These are phyloP conservation scores for Anabas testudineus DNA, from an alignment of 2,797 vertebrate genomes.

Conservation along the genomic window DNA sequence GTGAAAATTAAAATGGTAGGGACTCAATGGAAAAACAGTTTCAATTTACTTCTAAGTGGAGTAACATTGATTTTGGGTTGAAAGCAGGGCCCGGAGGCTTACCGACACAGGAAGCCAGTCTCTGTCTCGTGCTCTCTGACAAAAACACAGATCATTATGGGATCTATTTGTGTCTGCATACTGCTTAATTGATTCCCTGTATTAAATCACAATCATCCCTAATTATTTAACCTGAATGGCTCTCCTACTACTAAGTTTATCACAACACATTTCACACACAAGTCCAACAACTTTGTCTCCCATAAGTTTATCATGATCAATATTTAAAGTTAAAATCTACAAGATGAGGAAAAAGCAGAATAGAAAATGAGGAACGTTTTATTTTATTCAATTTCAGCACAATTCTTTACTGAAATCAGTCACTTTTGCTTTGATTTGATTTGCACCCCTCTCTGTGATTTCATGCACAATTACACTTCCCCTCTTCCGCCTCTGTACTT, in stretches of 20 bases:
- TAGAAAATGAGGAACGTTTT: not conserved
- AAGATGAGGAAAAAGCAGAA: not conserved
- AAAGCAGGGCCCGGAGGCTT: conserved; percentile 69
- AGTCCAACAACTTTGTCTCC: not conserved
- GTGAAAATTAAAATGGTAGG: conserved; percentile 79
- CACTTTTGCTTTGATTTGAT: not conserved
- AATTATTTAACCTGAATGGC: conserved; percentile 33
- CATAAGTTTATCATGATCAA: not conserved
- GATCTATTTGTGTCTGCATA: conserved; percentile 39
- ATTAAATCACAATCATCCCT: conserved; percentile 42
- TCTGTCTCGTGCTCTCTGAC: conserved; percentile 21
- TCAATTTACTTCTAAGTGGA: conserved; percentile 82
- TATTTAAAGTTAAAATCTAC: not conserved
- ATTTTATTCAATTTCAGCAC: not conserved
- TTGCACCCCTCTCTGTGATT: not conserved
- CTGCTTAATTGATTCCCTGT: conserved; percentile 40
- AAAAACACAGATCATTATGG: conserved; percentile 37
- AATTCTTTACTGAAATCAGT: not conserved
- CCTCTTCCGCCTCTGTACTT: too few relatives aligned
- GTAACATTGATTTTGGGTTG: conserved; percentile 80
- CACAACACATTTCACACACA: not conserved
- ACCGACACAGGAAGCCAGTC: conserved; percentile 42
- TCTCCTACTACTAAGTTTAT: not conserved
- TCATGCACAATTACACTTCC: too few relatives aligned
- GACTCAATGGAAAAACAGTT: conserved; percentile 80